These are phyloP conservation scores for Hypsopygia costalis DNA, from an alignment of 2,888 invertebrate species.

Conservation along the genomic window DNA sequence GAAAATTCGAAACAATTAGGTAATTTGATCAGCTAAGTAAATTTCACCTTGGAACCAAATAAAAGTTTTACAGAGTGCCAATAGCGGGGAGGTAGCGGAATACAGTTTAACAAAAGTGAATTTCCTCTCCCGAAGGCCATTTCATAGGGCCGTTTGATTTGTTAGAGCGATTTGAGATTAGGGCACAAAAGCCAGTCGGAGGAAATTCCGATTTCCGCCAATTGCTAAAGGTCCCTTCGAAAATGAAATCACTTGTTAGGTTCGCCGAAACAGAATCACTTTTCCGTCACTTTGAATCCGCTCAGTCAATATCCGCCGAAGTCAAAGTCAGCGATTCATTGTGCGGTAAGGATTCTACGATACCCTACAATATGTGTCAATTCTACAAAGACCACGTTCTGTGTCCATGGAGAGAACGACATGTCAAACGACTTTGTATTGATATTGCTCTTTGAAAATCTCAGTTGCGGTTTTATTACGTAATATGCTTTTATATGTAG, in stretches of 20 bases:
- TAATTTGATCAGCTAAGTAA: constrained; percentile 2
- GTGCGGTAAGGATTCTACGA: constrained; percentile 19
- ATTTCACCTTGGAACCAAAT: background rate
- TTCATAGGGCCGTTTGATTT: constrained; percentile 47
- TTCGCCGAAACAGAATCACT: constrained; percentile 53
- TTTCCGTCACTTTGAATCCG: constrained; percentile 51
- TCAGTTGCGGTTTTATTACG: background rate
- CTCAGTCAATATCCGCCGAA: constrained; percentile 39
- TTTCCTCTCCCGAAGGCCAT: constrained; percentile 26
- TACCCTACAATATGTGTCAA: constrained; percentile 17
- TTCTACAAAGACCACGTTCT: constrained; percentile 3
- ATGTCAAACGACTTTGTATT: background rate
- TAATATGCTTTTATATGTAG: too few relatives aligned
- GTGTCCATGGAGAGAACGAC: constrained; percentile 2
- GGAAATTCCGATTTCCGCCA: constrained; percentile 62
- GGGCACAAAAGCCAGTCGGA: constrained; percentile 42
- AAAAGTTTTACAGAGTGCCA: constrained; percentile 19
- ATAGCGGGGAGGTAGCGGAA: constrained; percentile 15
- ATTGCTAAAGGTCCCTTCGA: constrained; percentile 48
- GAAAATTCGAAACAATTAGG: background rate
- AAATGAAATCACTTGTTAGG: constrained; percentile 58
- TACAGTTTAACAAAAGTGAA: constrained; percentile 28
- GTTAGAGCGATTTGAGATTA: constrained; percentile 50
- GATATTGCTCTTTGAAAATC: constrained; percentile 2
- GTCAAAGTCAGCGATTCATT: constrained; percentile 34